Base-by-base conservation (phyloP, 1,140 invertebrate genomes). In the Nomia melanderi region DNA sequence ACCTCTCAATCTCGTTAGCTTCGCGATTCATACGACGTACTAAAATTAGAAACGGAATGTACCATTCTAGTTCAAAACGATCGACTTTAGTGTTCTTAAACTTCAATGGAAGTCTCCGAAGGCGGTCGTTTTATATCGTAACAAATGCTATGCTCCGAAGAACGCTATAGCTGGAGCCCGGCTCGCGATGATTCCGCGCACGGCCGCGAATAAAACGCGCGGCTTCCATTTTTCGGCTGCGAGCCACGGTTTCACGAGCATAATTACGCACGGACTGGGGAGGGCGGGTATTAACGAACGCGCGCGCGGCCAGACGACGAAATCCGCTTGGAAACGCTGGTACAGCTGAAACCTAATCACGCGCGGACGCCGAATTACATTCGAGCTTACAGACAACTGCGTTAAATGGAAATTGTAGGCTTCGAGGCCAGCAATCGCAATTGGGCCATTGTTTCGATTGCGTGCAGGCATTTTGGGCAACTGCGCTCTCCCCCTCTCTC, bases 321-420 rank as follows among this genome's bases (percentile, higher is more conserved):
- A 81, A 81, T 77, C 65, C 75, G 71, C 17, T 82, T 70, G 71
- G 83, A 77, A 81, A 69, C 67, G 84, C 79, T 78, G 78, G 33
- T 79, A 73, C 79, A 76, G 77, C 76, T 78, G 77, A 86, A 88
- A 88, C 85, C 78, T 87, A 87, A 88, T 88, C 86, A 88, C 86
- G 77, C 83, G 75, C 70, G 77, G 74, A 65, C 66, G 81, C 78
- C 79, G 83, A 89, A 88, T 89, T 88, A 88, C 88, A 88, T 88
- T 79, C 70, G 78, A 47, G 88, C 83, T 89, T 88, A 87, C 84
- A 83, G 87, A 87, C 85, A 88, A 87, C 88, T 78, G 78, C 83
- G 87, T 88, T 88, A 87, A 89, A 88, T 89, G 88, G 86, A 89
- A 89, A 88, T 88, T 89, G 87, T 79, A 87, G 82, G 76, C 79